A percentile compares a stretch with the other conserved stretches of the same genome.
phyloP scores from a whole-genome alignment of 2,888 invertebrate species.

The Rhagonycha lutea region DNA sequence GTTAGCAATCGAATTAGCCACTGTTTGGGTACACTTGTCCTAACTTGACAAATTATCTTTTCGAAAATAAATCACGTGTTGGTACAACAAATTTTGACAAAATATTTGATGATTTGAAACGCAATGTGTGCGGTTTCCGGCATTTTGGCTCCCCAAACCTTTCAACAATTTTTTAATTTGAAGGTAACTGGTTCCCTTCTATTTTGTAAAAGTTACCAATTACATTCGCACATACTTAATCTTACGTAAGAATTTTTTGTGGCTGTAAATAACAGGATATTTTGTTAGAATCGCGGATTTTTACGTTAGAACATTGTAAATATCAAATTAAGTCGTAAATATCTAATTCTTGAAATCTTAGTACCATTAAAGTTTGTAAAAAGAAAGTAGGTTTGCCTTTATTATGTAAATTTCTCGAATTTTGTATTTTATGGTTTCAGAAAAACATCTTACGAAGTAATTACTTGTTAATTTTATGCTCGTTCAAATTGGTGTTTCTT shows the following conservation, averaged over 20 bases:
- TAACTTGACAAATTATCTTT: background rate
- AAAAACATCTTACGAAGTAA: background rate
- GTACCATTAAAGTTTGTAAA: slow-evolving; percentile 13
- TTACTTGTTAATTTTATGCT: background rate
- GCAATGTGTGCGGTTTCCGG: no score
- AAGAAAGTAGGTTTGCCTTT: slow-evolving; percentile 19
- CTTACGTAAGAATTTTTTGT: background rate
- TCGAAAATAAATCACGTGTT: slow-evolving; percentile 2
- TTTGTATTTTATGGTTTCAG: slow-evolving; percentile 1
- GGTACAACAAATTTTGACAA: background rate
- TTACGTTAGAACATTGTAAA: slow-evolving; percentile 16
- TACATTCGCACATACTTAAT: background rate
- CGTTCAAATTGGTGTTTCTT: background rate
- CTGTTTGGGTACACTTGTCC: slow-evolving; percentile 17
- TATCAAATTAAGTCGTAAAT: slow-evolving; percentile 21
- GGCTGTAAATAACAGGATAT: background rate
- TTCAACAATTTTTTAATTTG: background rate
- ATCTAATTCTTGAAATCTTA: slow-evolving; percentile 7
- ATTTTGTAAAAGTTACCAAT: background rate
- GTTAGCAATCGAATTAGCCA: slow-evolving; percentile 23
- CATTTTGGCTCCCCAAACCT: background rate
- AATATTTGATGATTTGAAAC: no score
- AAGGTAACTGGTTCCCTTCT: background rate
- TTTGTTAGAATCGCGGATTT: slow-evolving; percentile 14
- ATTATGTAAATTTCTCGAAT: slow-evolving; percentile 1